Evolutionary conservation across 2,113 vertebrate genomes (phyloP), one percentile per base, ranked within the genome.

Genomic region (Corythornis cristatus): DNA sequence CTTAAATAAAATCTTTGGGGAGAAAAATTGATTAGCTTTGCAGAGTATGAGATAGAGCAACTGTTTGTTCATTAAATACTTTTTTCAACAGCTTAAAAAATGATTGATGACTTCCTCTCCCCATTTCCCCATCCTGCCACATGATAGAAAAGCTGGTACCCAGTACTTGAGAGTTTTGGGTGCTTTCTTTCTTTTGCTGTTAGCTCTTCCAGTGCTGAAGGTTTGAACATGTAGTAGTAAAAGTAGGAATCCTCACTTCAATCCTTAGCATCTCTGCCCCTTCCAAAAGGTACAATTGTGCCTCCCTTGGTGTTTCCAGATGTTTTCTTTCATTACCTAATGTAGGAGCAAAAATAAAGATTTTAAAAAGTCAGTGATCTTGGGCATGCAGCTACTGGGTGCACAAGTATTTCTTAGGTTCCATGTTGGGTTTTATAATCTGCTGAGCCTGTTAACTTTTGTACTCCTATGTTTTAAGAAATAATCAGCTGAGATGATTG

Each of bases 321-420:
- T 3, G 2, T 75, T 43, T 50, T 13, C 22, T 67, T 81, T 54
- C 1, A 1, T 54, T 64, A 21, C 13, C 8, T n/a, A 42, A 53
- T 8, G 16, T 15, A 29, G 45, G 22, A 53, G 35, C 14, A 37
- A 37, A 2, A 28, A 37, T 12, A 3, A 54, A 51, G 64, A 9
- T 90, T 89, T 51, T 37, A 23, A 53, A 46, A n/a, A 26, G 7
- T 74, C 57, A 5, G 6, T 45, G 22, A 15, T 48, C 12, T 43
- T 48, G 46, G 26, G 6, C 0, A 0, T 18, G 45, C 26, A 43
- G 15, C 64, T 60, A 7, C 33, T 18, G 18, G 13, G 4, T 21
- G 13, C 29, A 5, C 25, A 56, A 22, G 35, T 20, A 29, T 53
- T 76, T 61, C 58, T 68, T 68, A 61, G 31, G 21, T 8, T 33